These are phyloP conservation scores for Hymenochirus boettgeri DNA, from an alignment of 2,113 vertebrate species.

Conservation along the genomic window DNA sequence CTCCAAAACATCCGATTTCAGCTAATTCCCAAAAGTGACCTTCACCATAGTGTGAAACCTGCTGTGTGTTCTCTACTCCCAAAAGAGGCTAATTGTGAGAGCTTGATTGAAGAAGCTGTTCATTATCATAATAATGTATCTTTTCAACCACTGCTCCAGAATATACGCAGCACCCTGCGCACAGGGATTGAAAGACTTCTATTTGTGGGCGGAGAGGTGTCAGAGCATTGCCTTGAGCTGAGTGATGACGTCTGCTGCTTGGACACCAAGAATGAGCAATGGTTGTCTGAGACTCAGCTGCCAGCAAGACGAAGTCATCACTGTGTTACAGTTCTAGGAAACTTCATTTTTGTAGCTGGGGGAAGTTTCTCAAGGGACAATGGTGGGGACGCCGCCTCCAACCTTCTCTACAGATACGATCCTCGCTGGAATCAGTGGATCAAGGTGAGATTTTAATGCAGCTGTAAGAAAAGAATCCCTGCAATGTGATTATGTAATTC, in stretches of 20 bases:
- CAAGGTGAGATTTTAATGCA: slow-evolving; percentile 72
- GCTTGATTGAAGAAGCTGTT: slow-evolving; percentile 80
- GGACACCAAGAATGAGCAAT: slow-evolving; percentile 63
- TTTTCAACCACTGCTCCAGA: slow-evolving; percentile 83
- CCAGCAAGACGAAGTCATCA: slow-evolving; percentile 85
- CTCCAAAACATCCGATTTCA: slow-evolving; percentile 84
- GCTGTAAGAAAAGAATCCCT: slow-evolving; percentile 7
- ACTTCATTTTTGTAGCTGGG: slow-evolving; percentile 85
- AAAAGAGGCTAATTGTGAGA: slow-evolving; percentile 69
- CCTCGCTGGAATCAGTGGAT: slow-evolving; percentile 90
- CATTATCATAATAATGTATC: slow-evolving; percentile 73
- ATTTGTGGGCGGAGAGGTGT: slow-evolving; percentile 89
- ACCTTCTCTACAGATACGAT: slow-evolving; percentile 91
- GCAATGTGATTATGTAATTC: neutral
- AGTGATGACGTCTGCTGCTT: slow-evolving; percentile 83
- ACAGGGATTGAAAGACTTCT: slow-evolving; percentile 73
- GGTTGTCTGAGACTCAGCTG: slow-evolving; percentile 81
- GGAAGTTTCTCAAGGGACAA: slow-evolving; percentile 89
- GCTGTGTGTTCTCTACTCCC: slow-evolving; percentile 74
- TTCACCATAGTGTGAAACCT: slow-evolving; percentile 73
- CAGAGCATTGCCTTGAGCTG: slow-evolving; percentile 84
- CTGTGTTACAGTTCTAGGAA: slow-evolving; percentile 82
- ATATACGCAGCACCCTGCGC: slow-evolving; percentile 65
- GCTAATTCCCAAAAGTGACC: slow-evolving; percentile 74
- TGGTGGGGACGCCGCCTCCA: slow-evolving; percentile 83